These are phyloP conservation scores for Palythoa caribaeorum DNA, from an alignment of 92 coral and sea anemone species.

Conservation along the genomic window DNA sequence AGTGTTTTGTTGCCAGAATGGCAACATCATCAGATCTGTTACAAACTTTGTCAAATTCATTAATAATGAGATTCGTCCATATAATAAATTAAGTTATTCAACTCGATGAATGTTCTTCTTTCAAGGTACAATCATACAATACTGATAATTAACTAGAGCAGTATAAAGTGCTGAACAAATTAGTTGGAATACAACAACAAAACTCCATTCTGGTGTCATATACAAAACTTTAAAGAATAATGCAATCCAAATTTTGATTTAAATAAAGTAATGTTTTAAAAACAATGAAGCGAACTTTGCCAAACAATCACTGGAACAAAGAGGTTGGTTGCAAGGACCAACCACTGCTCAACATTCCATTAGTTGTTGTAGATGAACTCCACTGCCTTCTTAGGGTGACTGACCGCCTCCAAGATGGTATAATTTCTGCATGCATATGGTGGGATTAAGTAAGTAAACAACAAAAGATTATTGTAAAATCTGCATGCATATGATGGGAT, in stretches of 20 bases:
- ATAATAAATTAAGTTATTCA: too few relatives aligned
- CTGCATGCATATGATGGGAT: too few relatives aligned
- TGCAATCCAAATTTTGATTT: too few relatives aligned
- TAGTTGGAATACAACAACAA: neutral
- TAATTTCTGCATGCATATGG: constrained; percentile 1
- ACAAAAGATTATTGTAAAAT: neutral
- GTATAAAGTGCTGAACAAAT: neutral
- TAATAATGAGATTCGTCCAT: too few relatives aligned
- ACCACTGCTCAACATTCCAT: neutral
- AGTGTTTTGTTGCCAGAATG: too few relatives aligned
- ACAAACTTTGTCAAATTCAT: too few relatives aligned
- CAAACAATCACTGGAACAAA: neutral
- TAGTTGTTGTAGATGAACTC: constrained; percentile 8
- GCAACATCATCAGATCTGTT: too few relatives aligned
- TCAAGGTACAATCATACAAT: neutral
- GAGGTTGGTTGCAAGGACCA: neutral
- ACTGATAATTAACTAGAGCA: neutral
- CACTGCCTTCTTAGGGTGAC: neutral
- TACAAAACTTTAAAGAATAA: too few relatives aligned
- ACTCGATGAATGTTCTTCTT: too few relatives aligned
- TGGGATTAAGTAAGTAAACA: neutral
- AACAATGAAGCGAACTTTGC: neutral
- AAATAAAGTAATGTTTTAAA: neutral
- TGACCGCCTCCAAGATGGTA: constrained; percentile 5
- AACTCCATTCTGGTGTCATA: too few relatives aligned